Conservation (phyloP, 2,113 vertebrate species). For the Lepus europaeus region DNA sequence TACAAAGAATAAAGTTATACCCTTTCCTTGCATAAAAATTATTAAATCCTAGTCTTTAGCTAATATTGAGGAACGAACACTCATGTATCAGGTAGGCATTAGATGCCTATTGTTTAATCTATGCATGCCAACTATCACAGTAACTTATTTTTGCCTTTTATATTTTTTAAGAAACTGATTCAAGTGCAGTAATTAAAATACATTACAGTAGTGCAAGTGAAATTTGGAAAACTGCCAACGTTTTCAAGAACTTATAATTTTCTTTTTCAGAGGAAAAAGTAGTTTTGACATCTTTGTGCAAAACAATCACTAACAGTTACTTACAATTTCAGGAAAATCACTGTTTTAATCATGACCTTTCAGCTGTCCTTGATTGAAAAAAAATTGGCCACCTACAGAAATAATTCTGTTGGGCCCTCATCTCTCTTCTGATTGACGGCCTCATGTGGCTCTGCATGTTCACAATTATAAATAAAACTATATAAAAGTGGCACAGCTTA, state of each 20-base stretch:
- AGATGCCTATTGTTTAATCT: constrained; percentile 85
- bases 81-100: constrained; percentile 77
- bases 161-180: constrained; percentile 86
- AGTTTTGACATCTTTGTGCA: constrained; percentile 91
- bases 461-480: constrained; percentile 88
- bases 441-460: constrained; percentile 86
- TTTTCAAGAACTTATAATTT: constrained; percentile 90
- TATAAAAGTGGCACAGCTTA: constrained; percentile 85
- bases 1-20: neutral
- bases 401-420: constrained; percentile 88
- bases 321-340: constrained; percentile 88
- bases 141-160: constrained; percentile 81
- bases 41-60: neutral
- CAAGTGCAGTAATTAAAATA: constrained; percentile 90
- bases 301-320: constrained; percentile 90
- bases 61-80: constrained; percentile 75
- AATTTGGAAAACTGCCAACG: constrained; percentile 88
- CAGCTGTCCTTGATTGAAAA: constrained; percentile 89
- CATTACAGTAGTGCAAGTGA: constrained; percentile 87
- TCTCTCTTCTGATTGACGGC: constrained; percentile 86
- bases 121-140: constrained; percentile 80
- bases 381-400: constrained; percentile 91
- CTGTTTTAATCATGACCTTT: constrained; percentile 92
- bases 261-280: constrained; percentile 84
- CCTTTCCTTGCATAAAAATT: neutral